Evolutionary conservation across 2,113 vertebrate genomes (phyloP).

Genomic region (Eptatretus burgeri): DNA sequence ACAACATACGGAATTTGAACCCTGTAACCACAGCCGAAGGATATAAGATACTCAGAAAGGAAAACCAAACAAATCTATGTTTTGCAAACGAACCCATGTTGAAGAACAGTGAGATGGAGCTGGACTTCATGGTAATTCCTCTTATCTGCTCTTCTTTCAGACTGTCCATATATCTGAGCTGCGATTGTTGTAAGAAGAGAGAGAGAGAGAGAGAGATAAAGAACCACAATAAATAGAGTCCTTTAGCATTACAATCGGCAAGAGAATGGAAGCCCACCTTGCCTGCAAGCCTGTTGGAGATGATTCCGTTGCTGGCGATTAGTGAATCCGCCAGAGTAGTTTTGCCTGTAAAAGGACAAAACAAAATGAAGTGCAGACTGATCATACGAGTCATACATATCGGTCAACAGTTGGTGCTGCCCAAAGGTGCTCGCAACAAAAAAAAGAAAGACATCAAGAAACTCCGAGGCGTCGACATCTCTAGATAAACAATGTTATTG

Average conservation of each 20-base stretch:
- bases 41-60: too few species aligned
- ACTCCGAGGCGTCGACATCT: neutral
- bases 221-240: neutral
- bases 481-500: neutral
- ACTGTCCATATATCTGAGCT: slow-evolving; percentile 80
- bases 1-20: slow-evolving; percentile 9
- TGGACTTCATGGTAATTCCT: slow-evolving; percentile 97
- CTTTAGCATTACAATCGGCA: neutral
- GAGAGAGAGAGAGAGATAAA: too few species aligned
- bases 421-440: neutral
- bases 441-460: neutral
- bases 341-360: slow-evolving; percentile 31
- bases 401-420: too few species aligned
- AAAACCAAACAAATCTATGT: neutral
- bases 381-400: neutral
- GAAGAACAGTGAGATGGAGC: slow-evolving; percentile 64
- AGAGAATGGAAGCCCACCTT: slow-evolving; percentile 26
- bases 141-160: slow-evolving; percentile 70
- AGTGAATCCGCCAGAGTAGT: slow-evolving; percentile 76
- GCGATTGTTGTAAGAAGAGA: slow-evolving; percentile 1
- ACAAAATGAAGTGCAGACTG: slow-evolving; percentile 7
- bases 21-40: too few species aligned
- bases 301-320: slow-evolving; percentile 80
- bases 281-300: slow-evolving; percentile 60
- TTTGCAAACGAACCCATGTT: slow-evolving; percentile 17